Base-by-base conservation (phyloP, 2,888 invertebrate species). In the Hanleya hanleyi region DNA sequence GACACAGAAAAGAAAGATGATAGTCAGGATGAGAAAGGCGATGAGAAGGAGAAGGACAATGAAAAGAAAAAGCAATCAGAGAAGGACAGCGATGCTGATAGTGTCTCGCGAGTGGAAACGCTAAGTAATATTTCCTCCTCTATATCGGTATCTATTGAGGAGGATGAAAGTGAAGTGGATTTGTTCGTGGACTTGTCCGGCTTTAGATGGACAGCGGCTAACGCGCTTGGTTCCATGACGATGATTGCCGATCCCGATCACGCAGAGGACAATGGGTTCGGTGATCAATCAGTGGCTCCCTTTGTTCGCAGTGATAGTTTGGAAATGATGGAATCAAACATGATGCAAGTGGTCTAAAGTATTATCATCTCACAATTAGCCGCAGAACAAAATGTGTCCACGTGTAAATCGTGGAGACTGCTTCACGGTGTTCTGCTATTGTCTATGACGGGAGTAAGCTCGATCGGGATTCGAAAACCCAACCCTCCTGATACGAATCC, bases 1-100 rank as follows among this genome's bases (percentile, higher is more conserved):
- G 74, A 73, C 9, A 69, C 62, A 5, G 67, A 64, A 7, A 69
- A 77, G 41, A 67, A 74, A 2, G 72, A 74, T 4, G 57, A 57
- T 3, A 32, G 9, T 15, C 22, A 57, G 9, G 47, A 47, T 7
- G 22, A 18, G 4, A 47, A 47, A 22, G 22, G 22, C 18, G 47
- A 7, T 4, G 47, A 47, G n/a, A 47, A 47, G 3, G 7, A 57
- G 26, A 57, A 57, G 32, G 57, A 57, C 22, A 57, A 57, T 22
- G 57, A 57, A 9, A 32, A 57, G 22, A 29, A 29, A 29, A 57
- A 7, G 29, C 12, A 29, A 1, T 22, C 1, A 22, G 57, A 57
- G 32, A 29, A 29, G 9, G 47, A 47, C 18, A n/a, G n/a, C n/a
- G 47, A 47, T 29, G 26, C 22, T 15, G 57, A 57, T 26, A 29